These are phyloP conservation scores for Hirtodrosophila trivittata DNA, from an alignment of 2,888 invertebrate species.

Conservation along the genomic window DNA sequence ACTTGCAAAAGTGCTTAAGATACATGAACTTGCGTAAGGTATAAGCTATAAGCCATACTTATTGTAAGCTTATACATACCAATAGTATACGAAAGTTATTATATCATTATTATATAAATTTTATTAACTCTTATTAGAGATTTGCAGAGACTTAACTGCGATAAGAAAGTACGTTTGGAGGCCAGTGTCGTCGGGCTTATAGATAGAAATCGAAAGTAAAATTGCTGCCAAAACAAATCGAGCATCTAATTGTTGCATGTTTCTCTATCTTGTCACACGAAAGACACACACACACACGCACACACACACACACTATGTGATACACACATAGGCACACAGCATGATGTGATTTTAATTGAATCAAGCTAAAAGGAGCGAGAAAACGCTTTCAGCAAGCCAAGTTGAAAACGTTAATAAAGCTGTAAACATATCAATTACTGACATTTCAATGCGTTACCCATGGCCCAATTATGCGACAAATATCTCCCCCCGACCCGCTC, in stretches of 20 bases:
- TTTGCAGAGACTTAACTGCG: not conserved
- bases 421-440: slow-evolving; percentile 74
- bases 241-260: slow-evolving; percentile 50
- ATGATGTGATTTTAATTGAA: slow-evolving; percentile 67
- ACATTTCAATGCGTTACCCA: slow-evolving; percentile 53
- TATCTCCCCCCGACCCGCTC: slow-evolving; percentile 14
- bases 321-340: slow-evolving; percentile 34
- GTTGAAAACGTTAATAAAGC: slow-evolving; percentile 56
- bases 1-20: too few species aligned
- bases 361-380: slow-evolving; percentile 53
- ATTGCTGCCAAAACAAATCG: slow-evolving; percentile 39
- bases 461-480: slow-evolving; percentile 63
- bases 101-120: too few species aligned
- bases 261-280: slow-evolving; percentile 22
- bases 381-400: slow-evolving; percentile 9
- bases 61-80: too few species aligned
- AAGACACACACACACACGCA: slow-evolving; percentile 1
- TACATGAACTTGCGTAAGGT: too few species aligned
- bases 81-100: too few species aligned
- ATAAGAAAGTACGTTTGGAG: not conserved
- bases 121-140: too few species aligned
- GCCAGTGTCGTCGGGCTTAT: not conserved
- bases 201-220: slow-evolving; percentile 41
- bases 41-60: too few species aligned
- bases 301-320: slow-evolving; percentile 13